Base-by-base conservation (phyloP, 2,888 invertebrate genomes). In the Scaptodrosophila latifasciaeformis region DNA sequence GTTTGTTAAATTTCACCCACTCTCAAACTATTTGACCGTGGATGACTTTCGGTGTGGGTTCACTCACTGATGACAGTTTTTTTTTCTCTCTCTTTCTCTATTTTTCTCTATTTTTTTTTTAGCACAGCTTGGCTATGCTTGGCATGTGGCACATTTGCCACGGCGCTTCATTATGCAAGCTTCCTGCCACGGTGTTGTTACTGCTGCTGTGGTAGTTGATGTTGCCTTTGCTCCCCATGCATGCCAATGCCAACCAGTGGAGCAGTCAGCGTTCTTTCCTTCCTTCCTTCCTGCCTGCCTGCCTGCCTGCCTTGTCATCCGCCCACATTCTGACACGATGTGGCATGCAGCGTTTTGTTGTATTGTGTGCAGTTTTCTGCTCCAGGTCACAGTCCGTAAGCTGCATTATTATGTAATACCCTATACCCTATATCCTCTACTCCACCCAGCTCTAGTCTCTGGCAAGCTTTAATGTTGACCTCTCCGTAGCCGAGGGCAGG, bases 151-250 rank as follows among this genome's bases (percentile, higher is more conserved):
- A 65, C 62, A 75, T 62, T 64, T 62, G 62, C 54, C 75, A 67
- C 65, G 49, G 67, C 61, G 62, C 69, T 71, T 79, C 72, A 75
- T 75, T 75, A 75, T 75, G 77, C 80, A 62, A 65, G 65, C 56
- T 63, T 71, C 67, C 72, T 60, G 54, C 49, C 40, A 37, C 24
- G 24, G 29, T 18, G 15, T 7, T 6, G 13, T 10, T 21, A 42
- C 15, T n/a, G 27, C 1, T 13, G 12, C 15, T 29, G n/a, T n/a
- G n/a, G n/a, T 9, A 30, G 17, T 42, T 17, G 12, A 19, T 43
- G 10, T 24, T 29, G 12, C 46, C 30, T 4, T 18, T 27, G 13
- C 34, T 37, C 31, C 34, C 49, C 7, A 17, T 17, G 24, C 37
- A 35, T 37, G 35, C 24, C 47, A 21, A 19, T 48, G 39, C 49